Evolutionary conservation across 2,113 vertebrate genomes (phyloP).

Genomic region (Salvator merianae): DNA sequence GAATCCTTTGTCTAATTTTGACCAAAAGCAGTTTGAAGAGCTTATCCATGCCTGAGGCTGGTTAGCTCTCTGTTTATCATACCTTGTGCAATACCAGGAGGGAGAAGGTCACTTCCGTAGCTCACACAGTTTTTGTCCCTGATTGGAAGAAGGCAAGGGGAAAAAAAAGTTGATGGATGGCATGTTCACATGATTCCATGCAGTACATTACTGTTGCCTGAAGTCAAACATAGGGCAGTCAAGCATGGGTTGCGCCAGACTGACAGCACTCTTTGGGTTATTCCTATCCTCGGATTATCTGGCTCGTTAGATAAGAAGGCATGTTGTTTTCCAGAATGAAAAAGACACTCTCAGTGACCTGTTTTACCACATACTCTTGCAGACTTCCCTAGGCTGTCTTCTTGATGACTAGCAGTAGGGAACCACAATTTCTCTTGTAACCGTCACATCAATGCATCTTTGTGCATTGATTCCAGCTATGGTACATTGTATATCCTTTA

Average conservation of each 20-base stretch:
- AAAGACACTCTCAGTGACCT: no score
- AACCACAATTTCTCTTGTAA: not conserved
- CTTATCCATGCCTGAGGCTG: not conserved
- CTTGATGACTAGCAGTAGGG: not conserved
- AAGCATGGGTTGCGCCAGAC: not conserved
- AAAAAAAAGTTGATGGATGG: not conserved
- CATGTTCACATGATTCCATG: not conserved
- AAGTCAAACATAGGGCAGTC: not conserved
- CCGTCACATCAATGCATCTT: not conserved
- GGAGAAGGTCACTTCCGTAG: not conserved
- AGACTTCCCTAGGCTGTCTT: not conserved
- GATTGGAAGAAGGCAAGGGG: not conserved
- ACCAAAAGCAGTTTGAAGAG: accelerated
- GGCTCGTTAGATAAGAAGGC: not conserved
- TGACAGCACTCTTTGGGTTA: not conserved
- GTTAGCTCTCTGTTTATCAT: not conserved
- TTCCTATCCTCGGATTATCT: not conserved
- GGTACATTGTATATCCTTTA: no score
- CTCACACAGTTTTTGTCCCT: not conserved
- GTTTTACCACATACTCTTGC: not conserved
- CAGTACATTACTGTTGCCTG: not conserved
- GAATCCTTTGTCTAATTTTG: accelerated
- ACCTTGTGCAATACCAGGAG: not conserved
- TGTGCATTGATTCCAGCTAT: not conserved
- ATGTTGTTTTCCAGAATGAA: conserved; percentile 10